Evolutionary conservation across 2,113 vertebrate genomes (phyloP).

Genomic region (Paramormyrops kingsleyae): DNA sequence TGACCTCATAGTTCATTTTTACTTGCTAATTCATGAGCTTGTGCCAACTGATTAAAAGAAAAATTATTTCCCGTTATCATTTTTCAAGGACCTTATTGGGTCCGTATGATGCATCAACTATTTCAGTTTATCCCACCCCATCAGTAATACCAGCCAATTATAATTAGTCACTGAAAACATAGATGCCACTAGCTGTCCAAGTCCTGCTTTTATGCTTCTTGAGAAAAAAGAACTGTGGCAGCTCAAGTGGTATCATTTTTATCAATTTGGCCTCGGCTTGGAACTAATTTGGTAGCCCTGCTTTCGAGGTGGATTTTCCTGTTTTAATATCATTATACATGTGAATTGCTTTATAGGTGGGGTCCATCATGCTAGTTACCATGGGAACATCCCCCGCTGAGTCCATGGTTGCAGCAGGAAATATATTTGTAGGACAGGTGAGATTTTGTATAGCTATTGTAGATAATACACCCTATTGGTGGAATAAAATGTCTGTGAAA

Average conservation of each 20-base stretch:
- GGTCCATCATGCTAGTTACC: conserved; percentile 72
- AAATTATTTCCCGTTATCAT: not conserved
- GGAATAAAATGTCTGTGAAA: not conserved
- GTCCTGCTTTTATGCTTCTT: not conserved
- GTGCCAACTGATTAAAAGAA: not conserved
- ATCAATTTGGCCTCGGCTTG: not conserved
- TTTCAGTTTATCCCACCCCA: not conserved
- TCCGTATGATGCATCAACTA: not conserved
- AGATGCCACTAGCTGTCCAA: not conserved
- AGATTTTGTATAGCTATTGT: conserved; percentile 21
- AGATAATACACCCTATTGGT: not conserved
- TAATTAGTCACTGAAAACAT: not conserved
- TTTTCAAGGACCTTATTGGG: not conserved
- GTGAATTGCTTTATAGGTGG: conserved; percentile 56
- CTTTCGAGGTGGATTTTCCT: not conserved
- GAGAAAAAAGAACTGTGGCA: not conserved
- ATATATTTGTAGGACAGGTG: conserved; percentile 81
- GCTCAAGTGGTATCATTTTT: not conserved
- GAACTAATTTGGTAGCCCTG: not conserved
- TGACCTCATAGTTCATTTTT: not conserved
- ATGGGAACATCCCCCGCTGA: conserved; percentile 76
- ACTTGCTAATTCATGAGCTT: not conserved
- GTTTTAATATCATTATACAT: not conserved
- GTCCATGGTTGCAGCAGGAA: conserved; percentile 76
- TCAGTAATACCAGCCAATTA: not conserved